Evolutionary conservation across 2,888 invertebrate genomes (phyloP), one percentile per base, ranked within the genome.

Genomic region (Frankliniella intonsa): DNA sequence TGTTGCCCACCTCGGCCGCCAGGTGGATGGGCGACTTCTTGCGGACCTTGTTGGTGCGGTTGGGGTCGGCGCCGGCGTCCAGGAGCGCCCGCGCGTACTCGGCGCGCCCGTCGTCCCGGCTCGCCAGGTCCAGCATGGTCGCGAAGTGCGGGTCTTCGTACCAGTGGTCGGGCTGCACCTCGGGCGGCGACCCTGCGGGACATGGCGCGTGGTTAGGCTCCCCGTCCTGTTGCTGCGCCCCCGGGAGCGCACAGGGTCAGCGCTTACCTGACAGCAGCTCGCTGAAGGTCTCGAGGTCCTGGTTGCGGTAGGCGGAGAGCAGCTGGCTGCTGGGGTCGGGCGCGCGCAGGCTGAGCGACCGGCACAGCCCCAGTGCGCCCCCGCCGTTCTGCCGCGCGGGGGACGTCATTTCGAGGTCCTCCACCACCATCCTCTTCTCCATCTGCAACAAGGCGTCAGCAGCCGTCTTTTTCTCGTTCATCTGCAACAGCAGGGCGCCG

Each of bases 21-120:
- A 92, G 91, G 87, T 94, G 93, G 84, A 94, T 88, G 0, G 93
- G 92, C n/a, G 92, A 91, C 84, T 90, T 90, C 22, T 90, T 89
- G 82, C 91, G 89, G 3, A 88, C 89, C 84, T 89, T 88, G 86
- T 92, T 92, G 0, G 91, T 85, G 84, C 87, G 89, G 84, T 92
- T 92, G 0, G 92, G 90, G 86, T 92, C 89, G 0, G 92, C 93
- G 83, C 92, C 92, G 82, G 90, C 87, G 82, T 91, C 89, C 17
- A 93, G 86, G 65, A 94, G 87, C 7, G 90, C 88, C 84, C 90
- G 88, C 0, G 92, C 90, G 82, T 92, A 93, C 55, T 90, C 89
- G 51, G 89, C 86, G 84, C 88, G 88, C 79, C 91, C 89, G 83
- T 90, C 89, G 0, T 88, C 88, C 50, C 83, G 81, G 65, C 91